These are phyloP conservation scores for Drosophila orosa DNA, from an alignment of 1,140 invertebrate species.

Conservation along the genomic window DNA sequence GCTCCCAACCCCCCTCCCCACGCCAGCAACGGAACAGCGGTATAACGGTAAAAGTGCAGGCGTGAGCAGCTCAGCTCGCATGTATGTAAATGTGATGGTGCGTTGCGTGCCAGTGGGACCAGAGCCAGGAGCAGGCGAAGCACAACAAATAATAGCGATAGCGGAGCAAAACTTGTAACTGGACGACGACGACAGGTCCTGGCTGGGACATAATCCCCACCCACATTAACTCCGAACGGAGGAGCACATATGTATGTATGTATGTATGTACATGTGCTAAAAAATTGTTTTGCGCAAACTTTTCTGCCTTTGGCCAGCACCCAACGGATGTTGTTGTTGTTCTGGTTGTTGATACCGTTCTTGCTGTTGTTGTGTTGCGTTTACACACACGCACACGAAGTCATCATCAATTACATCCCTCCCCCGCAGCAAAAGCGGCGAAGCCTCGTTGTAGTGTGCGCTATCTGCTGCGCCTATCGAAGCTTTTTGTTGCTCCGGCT, in stretches of 20 bases:
- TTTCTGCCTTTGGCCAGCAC: slow-evolving; percentile 4
- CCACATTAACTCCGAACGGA: slow-evolving; percentile 5
- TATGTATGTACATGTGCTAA: slow-evolving; percentile 13
- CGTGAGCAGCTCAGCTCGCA: not conserved
- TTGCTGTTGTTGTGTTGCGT: slow-evolving; percentile 20
- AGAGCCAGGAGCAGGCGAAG: not conserved
- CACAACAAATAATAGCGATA: slow-evolving; percentile 12
- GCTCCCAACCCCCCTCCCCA: not conserved
- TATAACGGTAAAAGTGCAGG: slow-evolving; percentile 5
- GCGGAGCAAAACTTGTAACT: slow-evolving; percentile 6
- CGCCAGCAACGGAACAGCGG: not conserved
- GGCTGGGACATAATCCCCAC: slow-evolving; percentile 15
- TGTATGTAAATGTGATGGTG: slow-evolving; percentile 5
- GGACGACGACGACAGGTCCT: slow-evolving; percentile 12
- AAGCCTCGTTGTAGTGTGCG: slow-evolving; percentile 32
- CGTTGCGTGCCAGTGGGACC: slow-evolving; percentile 9
- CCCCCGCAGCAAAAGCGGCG: slow-evolving; percentile 24
- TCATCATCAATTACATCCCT: slow-evolving; percentile 50
- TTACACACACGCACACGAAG: slow-evolving; percentile 28
- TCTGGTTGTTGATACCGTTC: slow-evolving; percentile 27
- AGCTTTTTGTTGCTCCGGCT: slow-evolving; percentile 44
- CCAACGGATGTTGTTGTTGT: slow-evolving; percentile 15
- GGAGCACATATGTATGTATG: not conserved
- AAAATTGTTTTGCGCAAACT: slow-evolving; percentile 46
- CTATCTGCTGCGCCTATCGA: slow-evolving; percentile 61